phyloP scores from a whole-genome alignment of 37 sponge, comb jelly and placozoan species.

The Agelas oroides region DNA sequence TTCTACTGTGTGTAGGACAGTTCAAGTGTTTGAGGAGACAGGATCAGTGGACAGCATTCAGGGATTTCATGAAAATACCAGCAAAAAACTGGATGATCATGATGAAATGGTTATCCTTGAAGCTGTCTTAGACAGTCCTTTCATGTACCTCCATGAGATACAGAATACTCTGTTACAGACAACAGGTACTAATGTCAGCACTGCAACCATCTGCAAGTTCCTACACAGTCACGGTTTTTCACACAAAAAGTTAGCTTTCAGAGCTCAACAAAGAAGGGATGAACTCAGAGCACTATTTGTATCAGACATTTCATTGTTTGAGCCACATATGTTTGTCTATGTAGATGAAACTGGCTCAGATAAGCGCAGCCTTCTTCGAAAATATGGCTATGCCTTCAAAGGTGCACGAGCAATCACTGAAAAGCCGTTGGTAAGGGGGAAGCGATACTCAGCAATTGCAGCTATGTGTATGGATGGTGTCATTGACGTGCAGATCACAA shows the following conservation, averaged over 20 bases:
- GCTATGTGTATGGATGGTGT: no score
- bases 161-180: background rate
- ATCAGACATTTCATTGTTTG: background rate
- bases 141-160: constrained; percentile 13
- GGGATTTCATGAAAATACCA: constrained; percentile 2
- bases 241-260: background rate
- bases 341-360: constrained; percentile 41
- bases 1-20: background rate
- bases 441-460: no score
- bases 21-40: background rate
- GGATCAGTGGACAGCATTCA: background rate
- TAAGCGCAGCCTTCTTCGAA: background rate
- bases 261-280: constrained; percentile 15
- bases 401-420: no score
- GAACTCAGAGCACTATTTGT: background rate
- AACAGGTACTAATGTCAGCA: constrained; percentile 23
- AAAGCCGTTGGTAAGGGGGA: no score
- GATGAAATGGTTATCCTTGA: constrained; percentile 23
- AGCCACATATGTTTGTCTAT: constrained; percentile 29
- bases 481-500: no score
- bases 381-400: no score
- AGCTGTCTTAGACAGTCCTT: constrained; percentile 4
- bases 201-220: constrained; percentile 10
- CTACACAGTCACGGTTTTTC: constrained; percentile 14
- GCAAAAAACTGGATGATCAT: background rate